Conservation (phyloP, 1,140 invertebrate genomes). For the Onthophagus taurus region DNA sequence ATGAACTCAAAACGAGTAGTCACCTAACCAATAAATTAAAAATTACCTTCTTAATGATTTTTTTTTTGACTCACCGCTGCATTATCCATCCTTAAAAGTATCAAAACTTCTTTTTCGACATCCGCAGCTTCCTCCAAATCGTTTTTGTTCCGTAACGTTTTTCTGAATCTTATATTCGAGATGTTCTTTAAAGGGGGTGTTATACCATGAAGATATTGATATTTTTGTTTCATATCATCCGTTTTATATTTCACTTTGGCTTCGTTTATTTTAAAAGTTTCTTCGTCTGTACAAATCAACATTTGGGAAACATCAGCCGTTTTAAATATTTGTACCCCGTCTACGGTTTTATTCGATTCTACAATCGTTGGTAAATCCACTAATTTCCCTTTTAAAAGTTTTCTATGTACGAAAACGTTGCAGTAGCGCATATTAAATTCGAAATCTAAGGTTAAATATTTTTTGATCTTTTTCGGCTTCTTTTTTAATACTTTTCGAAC, state of each 20-base stretch:
- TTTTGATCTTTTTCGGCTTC: slow-evolving; percentile 31
- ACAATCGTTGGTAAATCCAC: slow-evolving; percentile 32
- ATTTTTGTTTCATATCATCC: slow-evolving; percentile 7
- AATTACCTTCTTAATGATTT: background rate
- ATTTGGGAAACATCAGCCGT: slow-evolving; percentile 32
- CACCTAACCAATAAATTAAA: slow-evolving; percentile 6
- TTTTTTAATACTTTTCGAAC: slow-evolving; percentile 19
- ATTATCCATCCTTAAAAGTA: slow-evolving; percentile 29
- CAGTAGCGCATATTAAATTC: slow-evolving; percentile 18
- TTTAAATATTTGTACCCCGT: slow-evolving; percentile 27
- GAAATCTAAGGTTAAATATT: slow-evolving; percentile 24
- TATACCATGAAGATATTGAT: slow-evolving; percentile 23
- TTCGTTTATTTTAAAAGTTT: slow-evolving; percentile 13
- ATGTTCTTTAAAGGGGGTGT: slow-evolving; percentile 33
- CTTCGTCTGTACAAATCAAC: slow-evolving; percentile 16
- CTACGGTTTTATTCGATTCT: slow-evolving; percentile 30
- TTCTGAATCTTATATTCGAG: slow-evolving; percentile 28
- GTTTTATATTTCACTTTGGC: too few species aligned
- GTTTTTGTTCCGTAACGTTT: slow-evolving; percentile 28
- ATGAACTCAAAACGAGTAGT: slow-evolving; percentile 10
- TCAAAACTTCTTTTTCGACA: slow-evolving; percentile 31
- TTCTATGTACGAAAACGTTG: slow-evolving; percentile 20
- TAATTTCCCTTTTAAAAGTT: slow-evolving; percentile 21
- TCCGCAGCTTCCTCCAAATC: slow-evolving; percentile 21
- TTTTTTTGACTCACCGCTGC: slow-evolving; percentile 26